These are phyloP conservation scores for Chaetura pelagica DNA, from an alignment of 2,113 vertebrate species.

Conservation along the genomic window DNA sequence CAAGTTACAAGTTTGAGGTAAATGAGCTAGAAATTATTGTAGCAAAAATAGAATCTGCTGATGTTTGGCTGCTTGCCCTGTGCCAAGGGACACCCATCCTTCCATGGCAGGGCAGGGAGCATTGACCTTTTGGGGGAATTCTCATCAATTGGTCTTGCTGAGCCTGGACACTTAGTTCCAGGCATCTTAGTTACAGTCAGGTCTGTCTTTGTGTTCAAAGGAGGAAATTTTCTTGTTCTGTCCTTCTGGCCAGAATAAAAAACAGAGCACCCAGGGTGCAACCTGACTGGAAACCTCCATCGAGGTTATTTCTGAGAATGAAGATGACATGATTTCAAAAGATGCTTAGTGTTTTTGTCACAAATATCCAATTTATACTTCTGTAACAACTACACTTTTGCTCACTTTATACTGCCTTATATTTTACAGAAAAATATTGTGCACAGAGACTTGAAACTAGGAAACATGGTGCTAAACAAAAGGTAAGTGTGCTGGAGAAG, in stretches of 20 bases:
- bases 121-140: accelerated
- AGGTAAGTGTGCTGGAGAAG: conserved; percentile 82
- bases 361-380: neutral
- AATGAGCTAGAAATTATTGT: neutral
- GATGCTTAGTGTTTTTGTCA: neutral
- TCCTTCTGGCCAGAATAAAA: neutral
- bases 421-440: conserved; percentile 96
- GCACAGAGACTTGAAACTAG: conserved; percentile 98
- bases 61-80: neutral
- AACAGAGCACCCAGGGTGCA: neutral
- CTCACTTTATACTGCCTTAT: neutral
- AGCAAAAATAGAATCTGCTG: neutral
- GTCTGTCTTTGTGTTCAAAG: neutral
- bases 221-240: neutral
- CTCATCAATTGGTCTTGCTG: neutral
- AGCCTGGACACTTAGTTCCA: neutral
- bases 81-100: neutral
- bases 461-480: conserved; percentile 99
- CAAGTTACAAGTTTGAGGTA: neutral
- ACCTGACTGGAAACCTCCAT: neutral
- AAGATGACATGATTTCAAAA: neutral
- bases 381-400: neutral
- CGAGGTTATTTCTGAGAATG: neutral
- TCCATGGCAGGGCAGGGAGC: neutral
- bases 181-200: neutral